Evolutionary conservation across 2,888 invertebrate genomes (phyloP).

Genomic region (Catocala nupta): DNA sequence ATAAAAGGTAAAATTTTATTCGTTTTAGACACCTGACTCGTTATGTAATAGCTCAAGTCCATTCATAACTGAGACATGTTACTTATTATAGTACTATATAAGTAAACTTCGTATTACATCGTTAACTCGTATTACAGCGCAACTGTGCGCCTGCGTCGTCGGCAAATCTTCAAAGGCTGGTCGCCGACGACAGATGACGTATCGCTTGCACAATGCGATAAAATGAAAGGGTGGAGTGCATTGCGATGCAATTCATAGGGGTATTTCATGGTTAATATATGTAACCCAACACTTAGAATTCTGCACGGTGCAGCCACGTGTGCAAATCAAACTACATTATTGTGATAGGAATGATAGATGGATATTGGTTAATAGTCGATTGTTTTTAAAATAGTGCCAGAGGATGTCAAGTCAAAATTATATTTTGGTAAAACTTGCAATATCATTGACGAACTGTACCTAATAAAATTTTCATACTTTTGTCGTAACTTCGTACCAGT

Average conservation of each 20-base stretch:
- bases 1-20: background rate
- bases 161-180: conserved; percentile 77
- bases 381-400: conserved; percentile 21
- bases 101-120: conserved; percentile 38
- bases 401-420: conserved; percentile 22
- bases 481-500: too few species aligned
- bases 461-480: too few species aligned
- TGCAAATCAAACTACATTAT: conserved; percentile 60
- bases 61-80: conserved; percentile 9
- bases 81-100: conserved; percentile 29
- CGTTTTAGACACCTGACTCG: background rate
- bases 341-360: conserved; percentile 57
- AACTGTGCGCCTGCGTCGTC: conserved; percentile 59
- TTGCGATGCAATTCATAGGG: conserved; percentile 84
- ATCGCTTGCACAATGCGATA: conserved; percentile 80
- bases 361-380: conserved; percentile 40
- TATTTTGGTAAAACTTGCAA: background rate
- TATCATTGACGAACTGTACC: too few species aligned
- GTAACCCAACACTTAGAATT: conserved; percentile 77
- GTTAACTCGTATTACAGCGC: conserved; percentile 42
- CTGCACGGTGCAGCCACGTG: conserved; percentile 72
- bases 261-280: conserved; percentile 75
- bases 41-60: conserved; percentile 9
- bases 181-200: conserved; percentile 79
- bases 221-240: conserved; percentile 83